Evolutionary conservation across 2,888 invertebrate genomes (phyloP).

Genomic region (Tenthredo mesomela): DNA sequence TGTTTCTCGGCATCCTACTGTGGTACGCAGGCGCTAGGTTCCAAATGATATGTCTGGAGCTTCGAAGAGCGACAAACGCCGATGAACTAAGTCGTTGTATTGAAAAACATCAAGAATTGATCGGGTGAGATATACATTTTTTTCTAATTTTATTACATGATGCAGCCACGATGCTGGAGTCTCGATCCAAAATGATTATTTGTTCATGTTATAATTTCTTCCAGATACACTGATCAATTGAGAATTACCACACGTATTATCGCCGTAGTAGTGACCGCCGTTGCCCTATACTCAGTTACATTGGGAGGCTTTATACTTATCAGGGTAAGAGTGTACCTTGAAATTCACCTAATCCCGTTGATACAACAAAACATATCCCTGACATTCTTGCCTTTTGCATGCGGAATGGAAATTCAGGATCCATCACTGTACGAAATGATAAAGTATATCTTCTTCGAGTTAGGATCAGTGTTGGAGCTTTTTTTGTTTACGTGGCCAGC

Average conservation of each 20-base stretch:
- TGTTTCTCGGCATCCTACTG: slow-evolving; percentile 61
- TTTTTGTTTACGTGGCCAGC: slow-evolving; percentile 69
- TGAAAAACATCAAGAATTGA: slow-evolving; percentile 55
- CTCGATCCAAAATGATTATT: background rate
- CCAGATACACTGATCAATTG: background rate
- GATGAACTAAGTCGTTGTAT: slow-evolving; percentile 29
- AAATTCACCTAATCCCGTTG: background rate
- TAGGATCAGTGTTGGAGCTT: slow-evolving; percentile 64
- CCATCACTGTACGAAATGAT: slow-evolving; percentile 7
- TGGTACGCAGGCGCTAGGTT: slow-evolving; percentile 65
- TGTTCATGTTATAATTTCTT: background rate
- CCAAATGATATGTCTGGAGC: slow-evolving; percentile 55
- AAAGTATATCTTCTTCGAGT: slow-evolving; percentile 61
- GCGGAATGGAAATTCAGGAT: slow-evolving; percentile 50
- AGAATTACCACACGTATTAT: background rate
- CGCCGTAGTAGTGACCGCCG: background rate
- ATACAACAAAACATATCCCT: background rate
- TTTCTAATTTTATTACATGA: background rate
- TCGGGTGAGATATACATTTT: slow-evolving; percentile 38
- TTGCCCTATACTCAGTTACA: background rate
- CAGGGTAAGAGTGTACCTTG: background rate
- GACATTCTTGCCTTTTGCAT: background rate
- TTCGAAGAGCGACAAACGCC: too few species aligned
- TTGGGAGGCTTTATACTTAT: slow-evolving; percentile 24
- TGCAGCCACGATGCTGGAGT: background rate